These are phyloP conservation scores for Haliclona indistincta DNA, from an alignment of 37 sponge, comb jelly and placozoan genomes.

Conservation along the genomic window DNA sequence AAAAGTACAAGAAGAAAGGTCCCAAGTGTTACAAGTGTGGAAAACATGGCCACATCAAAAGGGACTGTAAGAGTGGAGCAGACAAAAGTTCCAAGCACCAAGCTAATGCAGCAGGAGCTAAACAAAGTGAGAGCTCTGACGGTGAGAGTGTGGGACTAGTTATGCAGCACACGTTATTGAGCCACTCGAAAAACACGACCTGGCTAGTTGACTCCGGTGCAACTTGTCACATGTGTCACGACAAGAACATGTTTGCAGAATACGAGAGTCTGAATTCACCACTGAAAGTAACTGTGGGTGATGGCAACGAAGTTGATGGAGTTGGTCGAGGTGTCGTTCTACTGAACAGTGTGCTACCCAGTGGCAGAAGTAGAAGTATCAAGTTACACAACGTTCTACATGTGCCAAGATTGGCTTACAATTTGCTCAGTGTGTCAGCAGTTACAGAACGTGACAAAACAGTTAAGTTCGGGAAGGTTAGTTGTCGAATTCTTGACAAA, in stretches of 20 bases:
- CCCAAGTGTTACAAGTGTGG: constrained; percentile 40
- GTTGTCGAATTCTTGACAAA: not conserved
- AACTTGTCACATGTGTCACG: constrained; percentile 37
- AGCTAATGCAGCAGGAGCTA: constrained; percentile 8
- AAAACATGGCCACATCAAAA: constrained; percentile 15
- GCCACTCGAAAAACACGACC: constrained; percentile 10
- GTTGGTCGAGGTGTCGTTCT: constrained; percentile 12
- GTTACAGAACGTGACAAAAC: constrained; percentile 3
- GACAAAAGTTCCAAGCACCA: constrained; percentile 2
- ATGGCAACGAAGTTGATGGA: constrained; percentile 11
- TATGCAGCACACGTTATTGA: constrained; percentile 20
- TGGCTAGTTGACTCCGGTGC: constrained; percentile 40
- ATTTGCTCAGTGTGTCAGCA: constrained; percentile 31
- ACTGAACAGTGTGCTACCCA: constrained; percentile 5
- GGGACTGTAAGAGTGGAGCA: constrained; percentile 16
- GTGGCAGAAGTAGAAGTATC: not conserved
- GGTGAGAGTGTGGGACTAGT: constrained; percentile 27
- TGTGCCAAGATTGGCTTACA: constrained; percentile 21
- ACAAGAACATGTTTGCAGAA: constrained; percentile 17
- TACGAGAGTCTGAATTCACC: constrained; percentile 15
- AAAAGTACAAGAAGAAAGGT: constrained; percentile 16
- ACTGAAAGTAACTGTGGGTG: constrained; percentile 16
- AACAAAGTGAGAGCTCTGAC: constrained; percentile 20
- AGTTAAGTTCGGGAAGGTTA: not conserved
- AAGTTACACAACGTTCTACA: constrained; percentile 8